phyloP scores from a whole-genome alignment of 2,113 vertebrate genomes.

The Dasyurus viverrinus region DNA sequence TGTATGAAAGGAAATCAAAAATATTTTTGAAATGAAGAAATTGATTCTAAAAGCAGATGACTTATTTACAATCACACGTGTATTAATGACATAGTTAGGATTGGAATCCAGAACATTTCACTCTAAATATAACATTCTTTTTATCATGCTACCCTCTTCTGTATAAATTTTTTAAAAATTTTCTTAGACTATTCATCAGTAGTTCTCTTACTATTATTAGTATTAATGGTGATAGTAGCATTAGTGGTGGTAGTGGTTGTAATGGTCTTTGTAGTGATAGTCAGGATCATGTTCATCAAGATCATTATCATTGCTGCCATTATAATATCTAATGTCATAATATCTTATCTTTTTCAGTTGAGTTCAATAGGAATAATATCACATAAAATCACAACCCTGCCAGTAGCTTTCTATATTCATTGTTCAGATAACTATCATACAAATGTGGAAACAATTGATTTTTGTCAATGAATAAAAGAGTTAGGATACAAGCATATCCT shows the following conservation, averaged over 20 bases:
- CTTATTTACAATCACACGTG: background rate
- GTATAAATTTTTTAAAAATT: background rate
- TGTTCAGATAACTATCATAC: background rate
- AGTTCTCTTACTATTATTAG: too few species aligned
- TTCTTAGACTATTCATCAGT: too few species aligned
- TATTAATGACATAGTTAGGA: background rate
- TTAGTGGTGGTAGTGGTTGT: background rate
- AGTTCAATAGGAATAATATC: background rate
- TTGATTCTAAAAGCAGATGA: background rate
- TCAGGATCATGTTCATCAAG: too few species aligned
- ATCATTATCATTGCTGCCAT: background rate
- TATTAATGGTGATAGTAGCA: too few species aligned
- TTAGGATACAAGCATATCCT: background rate
- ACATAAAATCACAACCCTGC: background rate
- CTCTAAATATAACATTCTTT: background rate
- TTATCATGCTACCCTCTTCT: background rate
- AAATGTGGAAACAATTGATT: background rate
- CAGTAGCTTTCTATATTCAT: background rate
- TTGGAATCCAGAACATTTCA: background rate
- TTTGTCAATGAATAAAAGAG: background rate
- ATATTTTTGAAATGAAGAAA: background rate
- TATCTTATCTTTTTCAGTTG: background rate
- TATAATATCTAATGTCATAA: background rate
- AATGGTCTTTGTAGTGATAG: background rate
- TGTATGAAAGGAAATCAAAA: background rate